These are phyloP conservation scores for Epinotia bilunana DNA, from an alignment of 2,888 invertebrate genomes.

Conservation along the genomic window DNA sequence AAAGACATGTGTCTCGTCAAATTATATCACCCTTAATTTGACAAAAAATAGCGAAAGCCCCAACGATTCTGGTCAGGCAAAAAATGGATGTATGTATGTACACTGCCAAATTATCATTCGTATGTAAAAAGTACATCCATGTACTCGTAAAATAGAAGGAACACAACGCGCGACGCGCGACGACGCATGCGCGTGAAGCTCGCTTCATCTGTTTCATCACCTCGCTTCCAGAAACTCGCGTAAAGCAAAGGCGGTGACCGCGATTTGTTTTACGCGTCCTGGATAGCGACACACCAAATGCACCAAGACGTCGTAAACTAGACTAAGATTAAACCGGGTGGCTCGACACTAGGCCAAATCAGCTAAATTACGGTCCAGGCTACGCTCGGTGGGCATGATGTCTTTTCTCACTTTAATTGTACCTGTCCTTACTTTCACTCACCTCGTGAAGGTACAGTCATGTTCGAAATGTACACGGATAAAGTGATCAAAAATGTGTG, in stretches of 20 bases:
- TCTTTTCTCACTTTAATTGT: not conserved
- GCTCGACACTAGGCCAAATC: conserved; percentile 29
- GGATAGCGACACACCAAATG: conserved; percentile 49
- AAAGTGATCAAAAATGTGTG: too few species aligned
- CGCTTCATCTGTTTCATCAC: conserved; percentile 44
- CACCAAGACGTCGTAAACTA: conserved; percentile 42
- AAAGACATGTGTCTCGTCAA: too few species aligned
- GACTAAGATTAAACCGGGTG: conserved; percentile 41
- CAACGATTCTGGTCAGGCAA: too few species aligned
- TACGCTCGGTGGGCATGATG: not conserved
- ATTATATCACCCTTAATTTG: too few species aligned
- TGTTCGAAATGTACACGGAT: too few species aligned
- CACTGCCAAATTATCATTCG: too few species aligned
- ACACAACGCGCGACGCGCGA: not conserved
- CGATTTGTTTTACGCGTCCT: conserved; percentile 54
- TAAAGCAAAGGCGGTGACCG: conserved; percentile 59
- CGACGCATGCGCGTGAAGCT: not conserved
- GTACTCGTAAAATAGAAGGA: not conserved
- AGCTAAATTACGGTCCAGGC: conserved; percentile 22
- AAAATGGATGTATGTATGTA: too few species aligned
- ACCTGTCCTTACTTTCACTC: not conserved
- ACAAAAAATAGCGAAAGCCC: too few species aligned
- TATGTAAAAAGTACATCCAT: too few species aligned
- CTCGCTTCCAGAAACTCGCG: conserved; percentile 49
- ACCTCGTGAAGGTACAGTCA: too few species aligned